Evolutionary conservation across 2,888 invertebrate species (phyloP).

Genomic region (Glaucopsyche alexis): DNA sequence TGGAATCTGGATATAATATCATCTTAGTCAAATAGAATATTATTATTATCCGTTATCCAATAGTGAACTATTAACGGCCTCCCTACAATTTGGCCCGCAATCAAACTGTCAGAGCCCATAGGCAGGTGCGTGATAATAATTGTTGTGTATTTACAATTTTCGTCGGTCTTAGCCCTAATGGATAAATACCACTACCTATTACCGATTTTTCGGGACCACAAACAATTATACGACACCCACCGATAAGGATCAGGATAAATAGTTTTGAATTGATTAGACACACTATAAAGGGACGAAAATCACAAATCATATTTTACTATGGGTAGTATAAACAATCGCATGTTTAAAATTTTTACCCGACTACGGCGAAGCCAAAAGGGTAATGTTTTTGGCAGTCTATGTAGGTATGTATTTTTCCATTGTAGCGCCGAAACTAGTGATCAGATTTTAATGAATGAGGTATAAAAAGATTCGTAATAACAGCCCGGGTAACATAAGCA

Average conservation of each 20-base stretch:
- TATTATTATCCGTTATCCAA: neutral
- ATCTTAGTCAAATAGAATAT: too few species aligned
- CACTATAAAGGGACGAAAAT: neutral
- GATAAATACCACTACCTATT: neutral
- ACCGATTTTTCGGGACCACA: neutral
- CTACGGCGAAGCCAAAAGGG: too few species aligned
- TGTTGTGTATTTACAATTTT: constrained; percentile 21
- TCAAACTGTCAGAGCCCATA: constrained; percentile 10
- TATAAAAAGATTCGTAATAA: too few species aligned
- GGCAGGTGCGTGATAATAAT: constrained; percentile 12
- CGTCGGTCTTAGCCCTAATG: constrained; percentile 8
- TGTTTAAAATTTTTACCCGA: too few species aligned
- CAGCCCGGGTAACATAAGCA: too few species aligned
- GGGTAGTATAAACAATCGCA: too few species aligned
- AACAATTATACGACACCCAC: neutral
- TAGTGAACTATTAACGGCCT: neutral
- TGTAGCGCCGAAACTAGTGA: too few species aligned
- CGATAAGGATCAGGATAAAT: neutral
- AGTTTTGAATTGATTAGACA: neutral
- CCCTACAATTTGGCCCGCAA: constrained; percentile 13
- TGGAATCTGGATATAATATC: too few species aligned
- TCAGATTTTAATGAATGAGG: too few species aligned
- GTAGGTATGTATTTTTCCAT: too few species aligned
- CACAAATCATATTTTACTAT: too few species aligned
- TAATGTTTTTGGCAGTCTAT: too few species aligned